Base-by-base conservation (phyloP, 2,113 vertebrate species). In the Phainopepla nitens region DNA sequence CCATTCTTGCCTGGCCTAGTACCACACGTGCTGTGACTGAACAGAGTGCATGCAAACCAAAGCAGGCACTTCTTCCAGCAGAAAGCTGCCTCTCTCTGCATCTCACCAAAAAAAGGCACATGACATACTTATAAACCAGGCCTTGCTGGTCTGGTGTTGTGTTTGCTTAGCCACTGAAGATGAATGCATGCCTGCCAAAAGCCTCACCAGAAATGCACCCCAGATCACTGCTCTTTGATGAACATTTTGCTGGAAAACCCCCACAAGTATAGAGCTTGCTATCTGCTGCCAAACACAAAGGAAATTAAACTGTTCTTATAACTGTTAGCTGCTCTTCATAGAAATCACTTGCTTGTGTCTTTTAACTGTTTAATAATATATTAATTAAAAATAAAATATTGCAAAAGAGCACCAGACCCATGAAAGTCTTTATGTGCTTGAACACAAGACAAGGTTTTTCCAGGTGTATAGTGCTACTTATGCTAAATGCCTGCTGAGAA, bases 311-410 rank as follows among this genome's bases (percentile, higher is more conserved):
- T 51, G 9, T 58, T 90, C 76, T n/a, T 70, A 6, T 6, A 70
- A 70, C 45, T 82, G 5, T 69, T 93, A 93, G 15, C 21, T 86
- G 21, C 39, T 50, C 71, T 76, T 72, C 18, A 39, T 53, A 87
- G 71, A 79, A 88, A 91, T 50, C 0, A 3, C 66, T 86, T 91
- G 23, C 71, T 82, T 85, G 24, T 69, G 47, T 76, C 90, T 88
- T 85, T 90, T 65, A 88, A 49, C 58, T 4, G 2, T 69, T 95
- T 60, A 93, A 61, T 45, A 82, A 61, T 78, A 66, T 42, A 78
- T 42, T 54, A 54, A 72, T 78, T 80, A 73, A 96, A 93, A 97
- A 93, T 93, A 85, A 96, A 97, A 31, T 85, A 73, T 9, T 96
- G 66, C 62, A 85, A 94, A 85, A 42, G 50, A 96, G 1, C 33